Percentiles rank a stretch among this genome's conserved stretches.
phyloP scores from a whole-genome alignment of 1,140 invertebrate genomes.

The Zeugodacus cucurbitae region DNA sequence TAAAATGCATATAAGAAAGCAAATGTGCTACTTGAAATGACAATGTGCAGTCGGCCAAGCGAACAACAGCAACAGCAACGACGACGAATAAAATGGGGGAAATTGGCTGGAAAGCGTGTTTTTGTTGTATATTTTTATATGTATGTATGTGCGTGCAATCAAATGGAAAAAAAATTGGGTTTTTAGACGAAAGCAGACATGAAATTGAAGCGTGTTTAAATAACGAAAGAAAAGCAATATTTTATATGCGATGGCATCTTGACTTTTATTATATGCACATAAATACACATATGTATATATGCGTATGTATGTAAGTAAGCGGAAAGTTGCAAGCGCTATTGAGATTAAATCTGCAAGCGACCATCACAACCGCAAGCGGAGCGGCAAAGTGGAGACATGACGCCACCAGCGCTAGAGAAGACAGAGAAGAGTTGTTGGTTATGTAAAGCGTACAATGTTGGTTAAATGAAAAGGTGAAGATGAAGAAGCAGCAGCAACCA shows the following conservation, averaged over 20 bases:
- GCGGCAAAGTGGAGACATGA: neutral
- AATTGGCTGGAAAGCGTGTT: neutral
- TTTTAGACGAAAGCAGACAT: neutral
- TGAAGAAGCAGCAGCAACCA: neutral
- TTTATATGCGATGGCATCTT: neutral
- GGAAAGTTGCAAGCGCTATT: neutral
- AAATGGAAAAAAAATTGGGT: slow-evolving; percentile 8
- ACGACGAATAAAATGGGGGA: too few relatives aligned
- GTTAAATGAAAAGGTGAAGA: neutral
- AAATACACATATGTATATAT: neutral
- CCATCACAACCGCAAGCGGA: neutral
- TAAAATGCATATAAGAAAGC: neutral
- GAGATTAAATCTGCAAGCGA: neutral
- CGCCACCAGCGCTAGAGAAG: neutral
- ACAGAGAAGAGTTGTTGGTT: too few relatives aligned
- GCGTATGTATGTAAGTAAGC: neutral
- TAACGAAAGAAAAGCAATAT: neutral
- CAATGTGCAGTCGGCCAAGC: neutral
- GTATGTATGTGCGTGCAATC: neutral
- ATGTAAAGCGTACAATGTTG: neutral
- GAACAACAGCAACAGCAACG: too few relatives aligned
- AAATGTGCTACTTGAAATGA: neutral
- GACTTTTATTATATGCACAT: neutral
- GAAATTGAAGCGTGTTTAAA: neutral
- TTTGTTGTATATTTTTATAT: neutral